Evolutionary conservation across 2,797 vertebrate species (phyloP).

Genomic region (Spea hammondii): DNA sequence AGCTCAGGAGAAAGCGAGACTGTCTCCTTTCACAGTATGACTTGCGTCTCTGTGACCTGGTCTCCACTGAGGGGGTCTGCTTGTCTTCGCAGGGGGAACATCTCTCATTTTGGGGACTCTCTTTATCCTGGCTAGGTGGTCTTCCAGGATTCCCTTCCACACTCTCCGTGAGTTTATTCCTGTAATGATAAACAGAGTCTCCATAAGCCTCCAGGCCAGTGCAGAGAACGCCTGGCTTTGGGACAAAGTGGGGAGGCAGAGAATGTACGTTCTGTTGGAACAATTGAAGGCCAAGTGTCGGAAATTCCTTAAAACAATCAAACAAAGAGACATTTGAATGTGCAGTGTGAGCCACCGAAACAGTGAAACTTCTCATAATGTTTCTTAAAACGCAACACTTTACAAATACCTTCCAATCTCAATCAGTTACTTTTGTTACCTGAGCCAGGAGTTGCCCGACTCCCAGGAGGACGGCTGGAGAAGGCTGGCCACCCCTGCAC

Average conservation of each 20-base stretch:
- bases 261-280: slow-evolving; percentile 6
- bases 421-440: slow-evolving; percentile 45
- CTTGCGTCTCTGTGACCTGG: slow-evolving; percentile 43
- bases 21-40: slow-evolving; percentile 72
- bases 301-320: slow-evolving; percentile 40
- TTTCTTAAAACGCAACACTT: too few relatives aligned
- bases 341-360: slow-evolving; percentile 8
- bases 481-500: slow-evolving; percentile 15
- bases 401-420: too few relatives aligned
- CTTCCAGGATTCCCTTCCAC: slow-evolving; percentile 47
- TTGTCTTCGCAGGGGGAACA: slow-evolving; percentile 8
- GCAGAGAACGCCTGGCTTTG: background rate
- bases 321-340: slow-evolving; percentile 30
- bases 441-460: slow-evolving; percentile 42
- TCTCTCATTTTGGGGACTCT: slow-evolving; percentile 9
- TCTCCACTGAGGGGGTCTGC: background rate
- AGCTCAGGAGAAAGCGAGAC: slow-evolving; percentile 82
- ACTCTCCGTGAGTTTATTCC: slow-evolving; percentile 54
- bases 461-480: slow-evolving; percentile 25
- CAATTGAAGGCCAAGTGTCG: slow-evolving; percentile 36
- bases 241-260: background rate
- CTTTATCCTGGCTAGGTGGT: slow-evolving; percentile 23
- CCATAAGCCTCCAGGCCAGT: slow-evolving; percentile 15
- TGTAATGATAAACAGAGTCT: slow-evolving; percentile 62
- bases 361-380: background rate